phyloP scores from a whole-genome alignment of 2,113 vertebrate genomes.

The Syrrhaptes paradoxus region DNA sequence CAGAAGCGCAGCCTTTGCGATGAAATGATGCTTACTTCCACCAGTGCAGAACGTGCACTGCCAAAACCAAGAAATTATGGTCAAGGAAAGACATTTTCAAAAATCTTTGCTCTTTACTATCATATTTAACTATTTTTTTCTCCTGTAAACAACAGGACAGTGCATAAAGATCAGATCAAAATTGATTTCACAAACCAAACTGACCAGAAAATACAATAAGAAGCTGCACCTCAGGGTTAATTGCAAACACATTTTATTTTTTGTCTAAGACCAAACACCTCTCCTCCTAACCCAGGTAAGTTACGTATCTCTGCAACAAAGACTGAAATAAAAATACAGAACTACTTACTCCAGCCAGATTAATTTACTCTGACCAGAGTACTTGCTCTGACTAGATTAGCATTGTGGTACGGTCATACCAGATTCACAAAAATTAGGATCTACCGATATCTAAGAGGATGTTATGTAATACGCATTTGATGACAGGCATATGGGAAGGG shows the following conservation, averaged over 20 bases:
- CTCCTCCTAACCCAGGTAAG: neutral
- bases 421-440: neutral
- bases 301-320: neutral
- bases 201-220: neutral
- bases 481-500: neutral
- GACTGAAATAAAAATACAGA: neutral
- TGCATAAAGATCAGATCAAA: neutral
- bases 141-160: neutral
- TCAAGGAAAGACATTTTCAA: neutral
- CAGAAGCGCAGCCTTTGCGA: neutral
- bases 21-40: neutral
- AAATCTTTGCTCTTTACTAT: neutral
- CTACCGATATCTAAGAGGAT: neutral
- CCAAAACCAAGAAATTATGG: neutral
- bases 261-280: neutral
- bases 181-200: neutral
- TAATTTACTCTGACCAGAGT: neutral
- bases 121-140: neutral
- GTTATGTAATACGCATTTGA: neutral
- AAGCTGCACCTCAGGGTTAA: neutral
- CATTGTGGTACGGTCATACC: rapidly evolving
- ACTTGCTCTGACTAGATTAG: neutral
- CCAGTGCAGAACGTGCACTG: neutral
- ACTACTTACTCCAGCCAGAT: neutral
- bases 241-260: neutral